phyloP scores from a whole-genome alignment of 2,113 vertebrate genomes.

The Phylloscopus whistleri region DNA sequence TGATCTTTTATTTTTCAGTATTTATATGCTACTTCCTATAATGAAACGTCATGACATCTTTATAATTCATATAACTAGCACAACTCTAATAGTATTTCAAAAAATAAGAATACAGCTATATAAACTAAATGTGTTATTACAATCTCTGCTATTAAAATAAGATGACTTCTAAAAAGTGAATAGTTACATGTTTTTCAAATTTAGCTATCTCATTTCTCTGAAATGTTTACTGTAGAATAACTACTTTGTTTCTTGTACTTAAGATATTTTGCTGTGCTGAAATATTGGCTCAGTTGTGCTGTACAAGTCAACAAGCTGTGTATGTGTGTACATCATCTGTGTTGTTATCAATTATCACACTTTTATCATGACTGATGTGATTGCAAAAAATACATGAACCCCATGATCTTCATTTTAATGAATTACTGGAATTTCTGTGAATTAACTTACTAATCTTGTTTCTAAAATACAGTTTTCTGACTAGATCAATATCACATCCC shows the following conservation, averaged over 20 bases:
- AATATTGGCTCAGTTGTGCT: not conserved
- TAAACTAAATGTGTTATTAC: not conserved
- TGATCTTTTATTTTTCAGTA: not conserved
- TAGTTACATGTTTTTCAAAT: not conserved
- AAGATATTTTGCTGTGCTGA: not conserved
- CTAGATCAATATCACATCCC: not conserved
- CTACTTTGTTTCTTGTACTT: not conserved
- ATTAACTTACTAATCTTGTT: not conserved
- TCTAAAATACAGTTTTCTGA: not conserved
- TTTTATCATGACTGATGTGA: not conserved
- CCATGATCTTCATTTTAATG: not conserved
- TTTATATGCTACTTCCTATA: not conserved
- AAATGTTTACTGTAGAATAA: not conserved
- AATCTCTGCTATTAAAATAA: not conserved
- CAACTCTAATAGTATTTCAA: not conserved
- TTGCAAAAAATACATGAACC: not conserved
- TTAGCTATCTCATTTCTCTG: not conserved
- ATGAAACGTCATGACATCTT: not conserved
- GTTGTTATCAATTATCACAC: not conserved
- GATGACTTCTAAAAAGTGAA: not conserved
- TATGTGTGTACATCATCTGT: not conserved
- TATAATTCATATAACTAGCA: not conserved
- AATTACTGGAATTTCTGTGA: not conserved
- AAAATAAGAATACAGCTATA: not conserved
- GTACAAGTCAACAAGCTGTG: not conserved